phyloP scores from a whole-genome alignment of 2,797 vertebrate species.

The Mormyrops attenuatus region DNA sequence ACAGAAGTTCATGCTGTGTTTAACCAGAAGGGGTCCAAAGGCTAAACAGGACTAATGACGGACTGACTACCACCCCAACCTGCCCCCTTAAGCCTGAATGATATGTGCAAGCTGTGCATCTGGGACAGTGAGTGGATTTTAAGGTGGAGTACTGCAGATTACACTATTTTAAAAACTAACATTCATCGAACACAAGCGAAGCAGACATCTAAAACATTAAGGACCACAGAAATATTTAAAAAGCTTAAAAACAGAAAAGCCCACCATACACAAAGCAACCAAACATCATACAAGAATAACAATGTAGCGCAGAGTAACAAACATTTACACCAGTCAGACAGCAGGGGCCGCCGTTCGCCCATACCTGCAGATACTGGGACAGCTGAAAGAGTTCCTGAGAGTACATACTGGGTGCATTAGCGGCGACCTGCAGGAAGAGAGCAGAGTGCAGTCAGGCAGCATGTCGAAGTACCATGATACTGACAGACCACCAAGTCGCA shows the following conservation, averaged over 20 bases:
- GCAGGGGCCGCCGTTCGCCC: slow-evolving; percentile 45
- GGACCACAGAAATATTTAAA: neutral
- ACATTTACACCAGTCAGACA: slow-evolving; percentile 29
- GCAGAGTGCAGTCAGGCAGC: slow-evolving; percentile 19
- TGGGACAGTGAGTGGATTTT: neutral
- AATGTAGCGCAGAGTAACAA: neutral
- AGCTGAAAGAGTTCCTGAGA: slow-evolving; percentile 99
- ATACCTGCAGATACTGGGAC: slow-evolving; percentile 99
- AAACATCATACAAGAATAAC: neutral
- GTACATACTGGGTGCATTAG: slow-evolving; percentile 99
- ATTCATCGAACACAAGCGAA: neutral
- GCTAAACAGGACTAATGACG: neutral
- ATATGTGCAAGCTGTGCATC: neutral
- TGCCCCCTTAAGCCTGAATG: neutral
- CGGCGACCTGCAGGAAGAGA: slow-evolving; percentile 74
- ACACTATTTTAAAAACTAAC: neutral
- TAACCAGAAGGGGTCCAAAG: neutral
- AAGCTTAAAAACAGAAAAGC: neutral
- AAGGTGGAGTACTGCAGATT: neutral
- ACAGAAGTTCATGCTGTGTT: neutral
- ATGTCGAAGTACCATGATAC: slow-evolving; percentile 21
- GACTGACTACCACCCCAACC: neutral
- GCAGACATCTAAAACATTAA: neutral
- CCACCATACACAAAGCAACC: neutral
- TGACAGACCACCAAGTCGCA: neutral